Evolutionary conservation across 2,888 invertebrate species (phyloP).

Genomic region (Flabesymbios commensalis): DNA sequence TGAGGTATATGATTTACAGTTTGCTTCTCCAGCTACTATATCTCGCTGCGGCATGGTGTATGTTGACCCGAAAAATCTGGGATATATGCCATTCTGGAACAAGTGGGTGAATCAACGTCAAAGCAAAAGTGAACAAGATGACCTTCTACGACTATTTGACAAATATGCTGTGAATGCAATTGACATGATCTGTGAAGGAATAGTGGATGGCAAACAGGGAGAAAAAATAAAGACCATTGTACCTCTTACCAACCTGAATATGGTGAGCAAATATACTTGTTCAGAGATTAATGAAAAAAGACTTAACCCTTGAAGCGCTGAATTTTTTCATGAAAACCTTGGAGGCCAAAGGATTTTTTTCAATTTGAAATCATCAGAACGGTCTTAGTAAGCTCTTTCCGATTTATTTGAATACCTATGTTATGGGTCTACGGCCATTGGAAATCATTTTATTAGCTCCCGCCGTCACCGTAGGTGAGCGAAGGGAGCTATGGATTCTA

Average conservation of each 20-base stretch:
- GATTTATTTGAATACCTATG: no score
- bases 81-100: slow-evolving; percentile 84
- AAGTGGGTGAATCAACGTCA: slow-evolving; percentile 69
- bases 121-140: slow-evolving; percentile 42
- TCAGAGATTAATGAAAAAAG: no score
- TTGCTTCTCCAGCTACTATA: slow-evolving; percentile 90
- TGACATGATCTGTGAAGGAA: slow-evolving; percentile 74
- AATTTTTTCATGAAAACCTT: no score
- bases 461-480: no score
- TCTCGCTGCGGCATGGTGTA: slow-evolving; percentile 93
- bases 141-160: slow-evolving; percentile 68
- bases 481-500: no score
- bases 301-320: no score
- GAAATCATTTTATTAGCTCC: no score
- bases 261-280: slow-evolving; percentile 67
- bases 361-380: no score
- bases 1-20: slow-evolving; percentile 86
- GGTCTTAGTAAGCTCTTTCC: no score
- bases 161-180: slow-evolving; percentile 77
- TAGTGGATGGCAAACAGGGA: slow-evolving; percentile 70
- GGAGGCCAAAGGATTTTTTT: no score
- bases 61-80: slow-evolving; percentile 88
- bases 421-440: no score
- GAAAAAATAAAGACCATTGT: slow-evolving; percentile 79
- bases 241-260: slow-evolving; percentile 82